Conservation (phyloP, 53 echinoderm and acorn worm genomes). For the Stichopus horrens region DNA sequence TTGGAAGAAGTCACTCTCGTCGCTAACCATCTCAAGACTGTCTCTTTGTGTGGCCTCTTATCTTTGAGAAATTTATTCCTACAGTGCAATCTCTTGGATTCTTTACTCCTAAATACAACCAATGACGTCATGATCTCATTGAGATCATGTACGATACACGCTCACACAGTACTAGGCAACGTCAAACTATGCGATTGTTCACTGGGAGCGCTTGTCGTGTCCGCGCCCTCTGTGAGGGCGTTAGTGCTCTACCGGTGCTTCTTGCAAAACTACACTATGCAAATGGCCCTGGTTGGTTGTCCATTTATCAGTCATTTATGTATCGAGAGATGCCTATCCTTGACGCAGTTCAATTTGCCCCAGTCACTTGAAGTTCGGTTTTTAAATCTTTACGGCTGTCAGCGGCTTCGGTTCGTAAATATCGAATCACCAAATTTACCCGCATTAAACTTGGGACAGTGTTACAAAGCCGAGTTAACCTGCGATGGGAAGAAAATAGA, state of each 20-base stretch:
- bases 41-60: conserved; percentile 66
- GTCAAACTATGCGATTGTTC: conserved; percentile 83
- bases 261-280: conserved; percentile 81
- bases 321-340: conserved; percentile 77
- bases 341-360: conserved; percentile 60
- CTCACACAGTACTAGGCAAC: conserved; percentile 61
- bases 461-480: conserved; percentile 57
- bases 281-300: conserved; percentile 77
- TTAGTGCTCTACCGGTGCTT: conserved; percentile 84
- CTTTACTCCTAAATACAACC: conserved; percentile 75
- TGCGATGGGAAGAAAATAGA: conserved; percentile 64
- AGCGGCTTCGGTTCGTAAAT: conserved; percentile 58
- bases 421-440: conserved; percentile 62
- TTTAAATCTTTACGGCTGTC: conserved; percentile 84
- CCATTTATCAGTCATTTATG: conserved; percentile 76
- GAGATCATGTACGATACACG: conserved; percentile 81
- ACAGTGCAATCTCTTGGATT: conserved; percentile 76
- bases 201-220: conserved; percentile 72
- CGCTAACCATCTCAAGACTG: conserved; percentile 67
- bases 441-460: conserved; percentile 80
- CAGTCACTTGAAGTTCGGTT: conserved; percentile 62
- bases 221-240: conserved; percentile 65
- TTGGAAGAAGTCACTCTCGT: conserved; percentile 70
- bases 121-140: conserved; percentile 70
- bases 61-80: conserved; percentile 68